Base-by-base conservation (phyloP, 2,888 invertebrate genomes). In the Leptinotarsa rubiginosa region DNA sequence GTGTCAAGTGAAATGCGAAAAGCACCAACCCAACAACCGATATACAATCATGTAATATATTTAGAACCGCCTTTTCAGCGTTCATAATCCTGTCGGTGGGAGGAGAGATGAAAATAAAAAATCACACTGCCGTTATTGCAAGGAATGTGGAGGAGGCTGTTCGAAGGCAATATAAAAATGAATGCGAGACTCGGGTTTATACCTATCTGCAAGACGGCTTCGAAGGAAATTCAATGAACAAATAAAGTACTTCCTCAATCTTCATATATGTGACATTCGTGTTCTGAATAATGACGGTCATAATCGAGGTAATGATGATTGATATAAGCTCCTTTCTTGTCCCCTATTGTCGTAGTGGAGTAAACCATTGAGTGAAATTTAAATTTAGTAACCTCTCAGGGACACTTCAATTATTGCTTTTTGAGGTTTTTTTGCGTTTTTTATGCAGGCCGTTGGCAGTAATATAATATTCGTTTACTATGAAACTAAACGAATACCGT, bases 211-310 rank as follows among this genome's bases (percentile, higher is more conserved):
- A 25, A 62, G 62, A 18, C 25, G 62, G 41, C 18, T 56, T 31
- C 31, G 54, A 22, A 31, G 13, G 65, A 66, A 69, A 73, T 69
- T 69, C 65, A 69, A 69, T 73, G 73, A 69, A 73, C 73, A 73
- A 73, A 73, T 73, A 69, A 69, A 66, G 73, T 73, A 66, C 69
- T 73, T 73, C 73, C 73, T 69, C 69, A 73, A 73, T 73, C 73
- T 69, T 73, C 56, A 65, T 69, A 66, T 62, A 41, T 62, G 31
- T 31, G 25, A 41, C 62, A n/a, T 62, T 31, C 18, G 62, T n/a
- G 62, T 41, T 62, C n/a, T 20, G n/a, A 41, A 62, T 62, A 62
- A 31, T 62, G n/a, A 41, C 22, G 59, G 15, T 15, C 31, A 41
- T 62, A 0, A n/a, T 62, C 15, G 18, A 31, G 41, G n/a, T n/a